Evolutionary conservation across 1,140 invertebrate species (phyloP).

Genomic region (Drosophila bocki): DNA sequence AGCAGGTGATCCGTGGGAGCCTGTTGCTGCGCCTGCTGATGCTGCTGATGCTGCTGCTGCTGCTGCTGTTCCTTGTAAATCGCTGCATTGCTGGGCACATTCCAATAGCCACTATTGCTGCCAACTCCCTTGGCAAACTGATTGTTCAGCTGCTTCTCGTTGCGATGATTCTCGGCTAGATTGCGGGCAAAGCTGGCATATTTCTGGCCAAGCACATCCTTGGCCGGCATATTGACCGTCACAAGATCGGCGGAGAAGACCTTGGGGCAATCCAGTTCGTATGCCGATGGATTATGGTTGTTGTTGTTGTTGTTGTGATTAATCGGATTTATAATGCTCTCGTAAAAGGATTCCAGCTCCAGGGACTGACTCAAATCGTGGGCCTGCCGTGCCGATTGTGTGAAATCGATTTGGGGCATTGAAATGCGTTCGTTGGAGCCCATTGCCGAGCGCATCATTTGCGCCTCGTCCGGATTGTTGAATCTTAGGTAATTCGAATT

Average conservation of each 20-base stretch:
- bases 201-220: constrained; percentile 89
- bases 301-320: constrained; percentile 21
- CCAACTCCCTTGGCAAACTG: constrained; percentile 63
- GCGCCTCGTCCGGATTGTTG: constrained; percentile 95
- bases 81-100: constrained; percentile 66
- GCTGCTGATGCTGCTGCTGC: constrained; percentile 27
- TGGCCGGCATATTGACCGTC: constrained; percentile 92
- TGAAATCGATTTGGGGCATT: constrained; percentile 87
- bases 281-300: constrained; percentile 43
- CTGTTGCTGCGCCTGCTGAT: constrained; percentile 27
- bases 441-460: constrained; percentile 89
- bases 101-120: constrained; percentile 63
- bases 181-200: constrained; percentile 87
- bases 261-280: constrained; percentile 88
- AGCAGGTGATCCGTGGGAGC: constrained; percentile 56
- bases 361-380: constrained; percentile 45
- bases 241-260: constrained; percentile 91
- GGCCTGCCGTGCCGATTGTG: constrained; percentile 54
- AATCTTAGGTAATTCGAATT: constrained; percentile 95
- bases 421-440: constrained; percentile 88
- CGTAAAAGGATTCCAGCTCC: constrained; percentile 75
- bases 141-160: constrained; percentile 79
- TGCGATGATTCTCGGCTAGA: constrained; percentile 81
- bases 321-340: constrained; percentile 71
- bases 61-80: constrained; percentile 62